Base-by-base conservation (phyloP, 2,797 vertebrate species). In the Aselliscus stoliczkanus region DNA sequence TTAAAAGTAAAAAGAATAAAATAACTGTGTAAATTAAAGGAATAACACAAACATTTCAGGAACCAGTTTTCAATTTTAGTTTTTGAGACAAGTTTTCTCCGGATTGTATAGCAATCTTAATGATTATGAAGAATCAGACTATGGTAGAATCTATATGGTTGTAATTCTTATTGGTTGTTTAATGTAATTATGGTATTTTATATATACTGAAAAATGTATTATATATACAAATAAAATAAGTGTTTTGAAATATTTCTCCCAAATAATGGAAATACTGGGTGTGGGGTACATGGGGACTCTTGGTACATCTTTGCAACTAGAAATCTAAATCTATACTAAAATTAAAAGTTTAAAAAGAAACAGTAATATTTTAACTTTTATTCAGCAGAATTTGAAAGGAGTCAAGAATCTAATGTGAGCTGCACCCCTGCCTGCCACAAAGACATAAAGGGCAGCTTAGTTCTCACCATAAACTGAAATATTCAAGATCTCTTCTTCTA, bases 401-500 rank as follows among this genome's bases (percentile, higher is more conserved):
- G 10, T 34, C 87, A 47, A 58, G 37, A n/a, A 50, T 70, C 21
- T 82, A 23, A 72, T 70, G 20, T 56, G 90, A 72, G n/a, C 52
- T 42, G 14, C 37, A 56, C 1, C 70, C 3, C 37, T 79, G 39
- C n/a, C 29, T 80, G 69, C 27, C 39, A 47, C 25, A 86, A 76
- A 93, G 0, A 47, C 4, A 56, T 34, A 65, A 80, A 91, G 31
- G 90, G 7, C 25, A 73, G 9, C 52, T 50, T 65, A 84, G 62
- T 83, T 90, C 58, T 92, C 20, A 77, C 64, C 3, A 17, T 44
- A 29, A 75, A 25, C 42, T 67, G 60, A 91, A 95, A 95, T 81
- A 93, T 77, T 89, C 86, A 95, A 89, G 39, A 50, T 87, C 11
- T 50, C 37, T 44, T 93, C 64, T 37, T 72, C n/a, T 80, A 91